These are phyloP conservation scores for Callimorpha dominula DNA, from an alignment of 2,888 invertebrate genomes.

Conservation along the genomic window DNA sequence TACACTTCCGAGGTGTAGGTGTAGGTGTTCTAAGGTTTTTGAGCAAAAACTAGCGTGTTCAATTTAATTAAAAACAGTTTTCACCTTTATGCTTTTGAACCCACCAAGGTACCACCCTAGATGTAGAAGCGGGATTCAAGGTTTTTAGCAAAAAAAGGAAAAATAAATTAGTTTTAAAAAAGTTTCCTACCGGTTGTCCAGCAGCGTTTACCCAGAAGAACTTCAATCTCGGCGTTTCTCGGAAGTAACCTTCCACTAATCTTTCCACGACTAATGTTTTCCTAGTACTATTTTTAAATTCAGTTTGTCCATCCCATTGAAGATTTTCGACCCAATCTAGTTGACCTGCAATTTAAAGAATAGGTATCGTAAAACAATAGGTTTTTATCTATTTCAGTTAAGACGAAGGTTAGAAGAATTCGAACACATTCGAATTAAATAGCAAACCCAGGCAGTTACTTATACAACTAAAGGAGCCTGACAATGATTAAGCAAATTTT, in stretches of 20 bases:
- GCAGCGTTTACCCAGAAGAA: conserved; percentile 93
- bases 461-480: neutral
- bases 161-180: neutral
- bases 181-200: conserved; percentile 90
- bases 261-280: conserved; percentile 85
- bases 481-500: neutral
- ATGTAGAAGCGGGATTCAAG: neutral
- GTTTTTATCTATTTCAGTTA: neutral
- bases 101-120: neutral
- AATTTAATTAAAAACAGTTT: no score
- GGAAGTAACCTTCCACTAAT: conserved; percentile 90
- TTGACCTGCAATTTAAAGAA: conserved; percentile 83
- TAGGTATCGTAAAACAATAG: neutral
- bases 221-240: conserved; percentile 88
- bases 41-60: no score
- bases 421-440: neutral
- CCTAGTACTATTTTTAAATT: conserved; percentile 87
- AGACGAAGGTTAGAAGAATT: no score
- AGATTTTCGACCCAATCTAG: conserved; percentile 91
- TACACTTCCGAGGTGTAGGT: no score
- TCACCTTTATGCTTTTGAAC: no score
- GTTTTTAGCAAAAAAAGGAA: neutral
- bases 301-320: conserved; percentile 86
- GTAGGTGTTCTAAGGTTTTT: no score
- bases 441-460: neutral